Evolutionary conservation across 2,888 invertebrate genomes (phyloP), one percentile per base, ranked within the genome.

Genomic region (Limnephilus rhombicus): DNA sequence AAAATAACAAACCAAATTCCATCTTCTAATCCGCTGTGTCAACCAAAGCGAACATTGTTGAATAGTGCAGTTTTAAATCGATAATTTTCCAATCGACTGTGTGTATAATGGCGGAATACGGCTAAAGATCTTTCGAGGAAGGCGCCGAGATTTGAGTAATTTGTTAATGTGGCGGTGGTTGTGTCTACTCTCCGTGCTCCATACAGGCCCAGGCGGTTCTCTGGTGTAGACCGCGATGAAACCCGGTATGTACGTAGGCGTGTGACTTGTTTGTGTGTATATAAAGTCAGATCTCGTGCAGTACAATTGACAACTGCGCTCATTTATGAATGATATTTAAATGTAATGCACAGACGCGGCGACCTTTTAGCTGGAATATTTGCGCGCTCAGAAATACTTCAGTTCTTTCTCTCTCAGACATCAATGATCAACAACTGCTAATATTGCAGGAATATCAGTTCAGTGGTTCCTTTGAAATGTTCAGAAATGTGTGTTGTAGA

Each of bases 31-130:
- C 24, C 29, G 88, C 88, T 91, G 81, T 45, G 31, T 87, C 81
- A 82, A 82, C 31, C 31, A 41, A 80, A 80, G 37, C 29, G 85
- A 34, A 80, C 31, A 31, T 85, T 91, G 41, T 86, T 37, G 24
- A 34, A 86, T 45, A 68, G 86, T 90, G 90, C 53, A 24, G 80
- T 82, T 86, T 41, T 80, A 88, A 87, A 90, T 81, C n/a, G 81
- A 90, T 45, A 29, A 45, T 81, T 90, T 49, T 90, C 49, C 49
- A 81, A 88, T 82, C 41, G 53, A 88, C n/a, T 49, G 53, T 85
- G 92, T 91, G 91, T 29, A 92, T 89, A 89, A 92, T 92, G 92
- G 83, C 91, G 41, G 92, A 92, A 85, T 92, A 92, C 85, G 92
- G 92, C 80, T 92, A 92, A 92, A 85, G 91, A 85, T 87, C 86